Evolutionary conservation across 2,797 vertebrate species (phyloP).

Genomic region (Arctocebus calabarensis): DNA sequence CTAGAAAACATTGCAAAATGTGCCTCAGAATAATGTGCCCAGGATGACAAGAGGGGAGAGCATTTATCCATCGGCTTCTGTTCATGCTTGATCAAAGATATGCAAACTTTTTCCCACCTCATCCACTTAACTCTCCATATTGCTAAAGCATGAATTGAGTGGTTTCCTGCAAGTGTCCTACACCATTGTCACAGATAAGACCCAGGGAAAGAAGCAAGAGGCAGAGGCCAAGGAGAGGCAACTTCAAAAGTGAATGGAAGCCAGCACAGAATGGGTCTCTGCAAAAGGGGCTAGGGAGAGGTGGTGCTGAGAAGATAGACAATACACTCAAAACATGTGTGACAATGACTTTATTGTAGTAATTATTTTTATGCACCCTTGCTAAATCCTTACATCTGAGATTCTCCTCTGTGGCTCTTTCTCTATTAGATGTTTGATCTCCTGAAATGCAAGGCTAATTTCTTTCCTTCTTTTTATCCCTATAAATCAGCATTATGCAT

Average conservation of each 20-base stretch:
- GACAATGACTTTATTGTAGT: neutral
- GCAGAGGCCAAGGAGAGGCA: neutral
- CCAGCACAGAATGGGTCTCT: neutral
- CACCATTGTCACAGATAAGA: neutral
- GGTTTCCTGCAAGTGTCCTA: neutral
- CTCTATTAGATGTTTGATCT: neutral
- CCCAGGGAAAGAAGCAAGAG: neutral
- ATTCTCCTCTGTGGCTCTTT: neutral
- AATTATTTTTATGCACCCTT: neutral
- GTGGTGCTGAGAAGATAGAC: neutral
- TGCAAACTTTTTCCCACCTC: fast-evolving
- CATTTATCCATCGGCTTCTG: neutral
- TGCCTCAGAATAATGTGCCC: neutral
- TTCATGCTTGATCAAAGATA: neutral
- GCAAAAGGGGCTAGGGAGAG: neutral
- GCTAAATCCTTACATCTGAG: neutral
- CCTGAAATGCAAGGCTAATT: neutral
- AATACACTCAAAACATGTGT: neutral
- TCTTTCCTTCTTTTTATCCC: neutral
- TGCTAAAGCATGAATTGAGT: neutral
- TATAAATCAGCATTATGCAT: neutral
- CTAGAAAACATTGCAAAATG: neutral
- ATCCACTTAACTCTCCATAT: neutral
- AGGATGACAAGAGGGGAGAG: neutral
- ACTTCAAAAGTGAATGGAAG: neutral